Percentiles rank a stretch among this genome's conserved stretches.
These are phyloP conservation scores for Amiota minor DNA, from an alignment of 2,888 invertebrate species.

Conservation along the genomic window DNA sequence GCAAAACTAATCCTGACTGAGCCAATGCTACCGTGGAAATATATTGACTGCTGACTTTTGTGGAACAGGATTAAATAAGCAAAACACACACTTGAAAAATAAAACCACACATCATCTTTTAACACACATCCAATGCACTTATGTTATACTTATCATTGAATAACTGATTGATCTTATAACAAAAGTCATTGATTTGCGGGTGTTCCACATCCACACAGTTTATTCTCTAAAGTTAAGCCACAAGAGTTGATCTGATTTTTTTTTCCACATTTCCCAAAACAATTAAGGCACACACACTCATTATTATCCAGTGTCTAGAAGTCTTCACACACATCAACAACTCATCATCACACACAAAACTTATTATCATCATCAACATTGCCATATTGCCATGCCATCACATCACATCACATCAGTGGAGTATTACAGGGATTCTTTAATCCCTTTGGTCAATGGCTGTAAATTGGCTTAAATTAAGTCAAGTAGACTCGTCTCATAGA, in stretches of 20 bases:
- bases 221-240: constrained; percentile 46
- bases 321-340: background rate
- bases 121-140: background rate
- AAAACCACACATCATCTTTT: background rate
- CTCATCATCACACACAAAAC: constrained; percentile 3
- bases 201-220: constrained; percentile 55
- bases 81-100: background rate
- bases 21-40: constrained; percentile 42
- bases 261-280: constrained; percentile 44
- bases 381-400: constrained; percentile 14
- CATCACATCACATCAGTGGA: constrained; percentile 21
- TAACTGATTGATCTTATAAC: constrained; percentile 40
- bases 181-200: constrained; percentile 59
- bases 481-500: constrained; percentile 62
- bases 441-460: constrained; percentile 57
- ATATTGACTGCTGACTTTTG: constrained; percentile 33
- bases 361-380: background rate
- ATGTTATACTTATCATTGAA: constrained; percentile 26
- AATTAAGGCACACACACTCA: constrained; percentile 54
- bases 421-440: constrained; percentile 39
- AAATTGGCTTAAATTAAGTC: constrained; percentile 74
- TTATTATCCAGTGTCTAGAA: constrained; percentile 5
- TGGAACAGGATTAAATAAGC: constrained; percentile 8
- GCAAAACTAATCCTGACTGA: constrained; percentile 41
- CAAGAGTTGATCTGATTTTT: constrained; percentile 34